Base-by-base conservation (phyloP, 1,140 invertebrate genomes). In the Himalopsyche phryganea region DNA sequence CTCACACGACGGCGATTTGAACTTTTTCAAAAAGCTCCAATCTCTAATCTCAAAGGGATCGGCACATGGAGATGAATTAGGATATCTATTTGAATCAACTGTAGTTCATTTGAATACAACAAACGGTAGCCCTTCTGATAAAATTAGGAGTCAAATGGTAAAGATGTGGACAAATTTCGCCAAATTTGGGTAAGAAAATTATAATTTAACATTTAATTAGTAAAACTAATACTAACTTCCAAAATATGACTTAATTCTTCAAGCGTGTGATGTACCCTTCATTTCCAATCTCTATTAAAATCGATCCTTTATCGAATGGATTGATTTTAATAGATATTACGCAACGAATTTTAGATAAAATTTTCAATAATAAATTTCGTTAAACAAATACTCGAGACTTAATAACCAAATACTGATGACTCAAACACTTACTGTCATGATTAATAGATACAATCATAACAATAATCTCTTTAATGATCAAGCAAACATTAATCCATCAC, bases 141-240 rank as follows among this genome's bases (percentile, higher is more conserved):
- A 69, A 50, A 68, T 71, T 58, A 68, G 72, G 44, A 71, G 76
- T 52, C 66, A 71, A 47, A 73, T 81, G 66, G 61, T 79, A 5
- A 61, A 70, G 14, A 63, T 82, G 40, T 81, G 79, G 79, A 77
- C 79, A 1, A 80, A 81, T 63, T 81, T 81, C 52, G 78, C 77
- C 48, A 80, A 77, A 67, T 65, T 67, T 60, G 75, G 79, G 78
- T 80, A 65, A 73, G 70, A 67, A 50, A 23, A 2, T 1, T 41
- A 20, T n/a, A n/a, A n/a, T n/a, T n/a, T n/a, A n/a, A n/a, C n/a
- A n/a, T n/a, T n/a, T n/a, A n/a, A n/a, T n/a, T n/a, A n/a, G n/a
- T n/a, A n/a, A n/a, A n/a, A n/a, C n/a, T n/a, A n/a, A n/a, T n/a
- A n/a, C n/a, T n/a, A n/a, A n/a, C n/a, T 18, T 36, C 15, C 6